Evolutionary conservation across 2,888 invertebrate genomes (phyloP), one percentile per base, ranked within the genome.

Genomic region (Nesidiocoris tenuis): DNA sequence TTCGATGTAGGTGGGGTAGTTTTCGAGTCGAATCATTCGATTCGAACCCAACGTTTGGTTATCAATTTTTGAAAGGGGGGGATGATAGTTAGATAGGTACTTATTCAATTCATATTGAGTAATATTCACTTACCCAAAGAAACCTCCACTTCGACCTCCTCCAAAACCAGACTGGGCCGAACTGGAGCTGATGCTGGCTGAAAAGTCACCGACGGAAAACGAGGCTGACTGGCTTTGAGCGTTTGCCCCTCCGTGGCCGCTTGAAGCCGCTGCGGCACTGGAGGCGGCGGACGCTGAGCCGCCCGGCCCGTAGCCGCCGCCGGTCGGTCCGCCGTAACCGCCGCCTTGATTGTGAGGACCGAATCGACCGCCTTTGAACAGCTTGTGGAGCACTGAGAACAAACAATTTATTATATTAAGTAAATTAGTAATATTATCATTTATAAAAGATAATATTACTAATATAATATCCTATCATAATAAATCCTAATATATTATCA

Each of bases 141-240:
- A 63, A 2, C 63, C 63, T 16, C 79, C 79, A 16, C 80, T 80
- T 77, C 71, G 79, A n/a, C 71, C 71, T 67, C 23, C 80, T 75
- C 61, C 77, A 55, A 9, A 79, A 77, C 23, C 79, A 22, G 17
- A 81, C 19, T 18, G 55, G 23, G 61, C 70, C 25, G 75, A 75
- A 61, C 59, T 77, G 72, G 66, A 75, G 25, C 67, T 77, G 68
- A 76, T 74, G 61, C 74, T 74, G 18, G 76, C 76, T 0, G 72
- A 56, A 55, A 72, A 74, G 21, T 72, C 66, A 3, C 76, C 76
- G 19, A 72, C 57, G 22, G 66, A 39, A 21, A 76, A 66, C 17
- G 66, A 74, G 7, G 74, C 65, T 1, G 76, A 76, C 22, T 76
- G 71, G n/a, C 66, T 66, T 24, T 72, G 76, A 7, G 74, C 39